Evolutionary conservation across 1,140 invertebrate genomes (phyloP).

Genomic region (Drosophila insularis): DNA sequence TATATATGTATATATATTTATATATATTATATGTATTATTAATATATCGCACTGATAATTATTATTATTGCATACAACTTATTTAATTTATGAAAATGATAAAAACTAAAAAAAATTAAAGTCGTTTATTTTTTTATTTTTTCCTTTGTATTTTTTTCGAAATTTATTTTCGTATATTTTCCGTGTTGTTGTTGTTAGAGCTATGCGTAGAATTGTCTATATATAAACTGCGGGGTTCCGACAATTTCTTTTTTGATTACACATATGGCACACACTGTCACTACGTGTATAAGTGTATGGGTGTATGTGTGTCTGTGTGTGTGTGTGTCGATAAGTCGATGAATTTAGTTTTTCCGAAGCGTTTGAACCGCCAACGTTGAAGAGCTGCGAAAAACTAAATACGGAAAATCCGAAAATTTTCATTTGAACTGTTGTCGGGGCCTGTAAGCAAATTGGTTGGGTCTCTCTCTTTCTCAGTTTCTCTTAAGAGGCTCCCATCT

Average conservation of each 20-base stretch:
- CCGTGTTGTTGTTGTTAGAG: slow-evolving; percentile 63
- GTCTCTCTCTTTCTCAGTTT: not conserved
- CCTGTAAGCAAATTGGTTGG: not conserved
- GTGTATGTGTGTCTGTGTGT: slow-evolving; percentile 22
- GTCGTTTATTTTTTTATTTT: not conserved
- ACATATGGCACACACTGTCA: slow-evolving; percentile 74
- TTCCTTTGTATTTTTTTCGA: slow-evolving; percentile 45
- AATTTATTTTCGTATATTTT: slow-evolving; percentile 58
- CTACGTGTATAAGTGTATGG: slow-evolving; percentile 34
- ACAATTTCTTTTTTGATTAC: slow-evolving; percentile 67
- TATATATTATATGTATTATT: slow-evolving; percentile 26
- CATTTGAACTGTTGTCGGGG: slow-evolving; percentile 16
- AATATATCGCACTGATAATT: slow-evolving; percentile 43
- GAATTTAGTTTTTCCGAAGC: slow-evolving; percentile 39
- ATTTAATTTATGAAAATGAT: slow-evolving; percentile 5
- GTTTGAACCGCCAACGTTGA: slow-evolving; percentile 62
- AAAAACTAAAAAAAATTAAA: not conserved
- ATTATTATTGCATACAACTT: slow-evolving; percentile 16
- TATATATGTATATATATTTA: not conserved
- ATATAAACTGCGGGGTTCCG: slow-evolving; percentile 74
- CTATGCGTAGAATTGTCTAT: slow-evolving; percentile 81
- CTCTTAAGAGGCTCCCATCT: slow-evolving; percentile 26
- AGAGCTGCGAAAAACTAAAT: slow-evolving; percentile 78
- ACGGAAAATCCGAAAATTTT: slow-evolving; percentile 40
- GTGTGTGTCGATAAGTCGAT: slow-evolving; percentile 25